Conservation (phyloP, 2,888 invertebrate genomes). For the Agapetus fuscipes region DNA sequence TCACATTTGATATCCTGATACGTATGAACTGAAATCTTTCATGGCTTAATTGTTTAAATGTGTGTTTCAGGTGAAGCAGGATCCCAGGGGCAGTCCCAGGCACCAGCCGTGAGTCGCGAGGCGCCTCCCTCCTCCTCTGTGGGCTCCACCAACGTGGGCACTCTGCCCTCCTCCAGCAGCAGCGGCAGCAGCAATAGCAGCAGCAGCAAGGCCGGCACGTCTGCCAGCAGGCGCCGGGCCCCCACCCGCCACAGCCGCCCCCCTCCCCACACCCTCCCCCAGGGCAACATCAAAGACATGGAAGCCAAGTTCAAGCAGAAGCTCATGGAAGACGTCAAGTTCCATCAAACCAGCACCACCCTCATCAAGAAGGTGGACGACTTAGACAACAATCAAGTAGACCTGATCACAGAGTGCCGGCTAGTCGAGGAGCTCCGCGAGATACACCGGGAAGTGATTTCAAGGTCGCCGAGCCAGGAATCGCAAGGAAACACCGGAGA, state of each 20-base stretch:
- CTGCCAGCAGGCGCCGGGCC: slow-evolving; percentile 23
- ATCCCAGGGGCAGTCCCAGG: no score
- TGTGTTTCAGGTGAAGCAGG: no score
- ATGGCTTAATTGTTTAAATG: no score
- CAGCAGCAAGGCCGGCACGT: no score
- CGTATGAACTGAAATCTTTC: no score
- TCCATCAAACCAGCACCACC: slow-evolving; percentile 16
- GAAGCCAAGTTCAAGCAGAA: slow-evolving; percentile 52
- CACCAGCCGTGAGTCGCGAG: slow-evolving; percentile 24
- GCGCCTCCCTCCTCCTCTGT: slow-evolving; percentile 29
- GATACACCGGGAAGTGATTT: slow-evolving; percentile 10
- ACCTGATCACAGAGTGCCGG: slow-evolving; percentile 2
- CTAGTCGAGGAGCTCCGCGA: slow-evolving; percentile 14
- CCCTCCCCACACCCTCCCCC: slow-evolving; percentile 32
- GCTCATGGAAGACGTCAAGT: slow-evolving; percentile 39
- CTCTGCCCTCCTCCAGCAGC: no score
- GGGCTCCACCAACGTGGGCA: slow-evolving; percentile 63
- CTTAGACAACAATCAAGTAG: slow-evolving; percentile 2
- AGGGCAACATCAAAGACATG: slow-evolving; percentile 35
- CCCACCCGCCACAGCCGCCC: slow-evolving; percentile 28
- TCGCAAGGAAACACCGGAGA: slow-evolving; percentile 18
- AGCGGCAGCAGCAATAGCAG: no score
- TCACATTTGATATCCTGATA: no score
- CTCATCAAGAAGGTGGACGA: slow-evolving; percentile 10
- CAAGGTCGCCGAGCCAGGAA: slow-evolving; percentile 19